These are phyloP conservation scores for Lamproptera curius DNA, from an alignment of 2,888 invertebrate genomes.

Conservation along the genomic window DNA sequence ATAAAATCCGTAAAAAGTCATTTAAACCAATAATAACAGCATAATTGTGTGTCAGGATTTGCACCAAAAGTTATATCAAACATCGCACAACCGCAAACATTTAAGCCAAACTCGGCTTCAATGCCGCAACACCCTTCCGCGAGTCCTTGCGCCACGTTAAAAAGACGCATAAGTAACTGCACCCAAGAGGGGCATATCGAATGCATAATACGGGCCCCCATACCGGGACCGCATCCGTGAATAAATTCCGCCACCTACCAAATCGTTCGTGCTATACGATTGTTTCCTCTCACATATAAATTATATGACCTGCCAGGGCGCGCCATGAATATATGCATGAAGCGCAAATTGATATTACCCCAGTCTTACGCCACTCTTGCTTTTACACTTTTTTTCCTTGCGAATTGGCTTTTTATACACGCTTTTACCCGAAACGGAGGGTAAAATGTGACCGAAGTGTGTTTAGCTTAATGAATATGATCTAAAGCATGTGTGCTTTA, in stretches of 20 bases:
- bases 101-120: too few relatives aligned
- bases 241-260: constrained; percentile 47
- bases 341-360: constrained; percentile 73
- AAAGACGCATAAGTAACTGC: constrained; percentile 67
- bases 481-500: background rate
- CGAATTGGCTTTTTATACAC: constrained; percentile 71
- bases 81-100: too few relatives aligned
- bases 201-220: constrained; percentile 58
- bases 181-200: constrained; percentile 69
- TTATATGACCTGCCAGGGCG: constrained; percentile 71
- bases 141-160: too few relatives aligned
- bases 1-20: too few relatives aligned
- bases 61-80: too few relatives aligned
- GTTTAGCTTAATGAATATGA: constrained; percentile 58
- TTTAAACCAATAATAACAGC: too few relatives aligned
- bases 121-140: too few relatives aligned
- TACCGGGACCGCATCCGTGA: constrained; percentile 31
- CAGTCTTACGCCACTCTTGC: constrained; percentile 56
- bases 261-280: constrained; percentile 71
- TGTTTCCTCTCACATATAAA: constrained; percentile 73
- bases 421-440: constrained; percentile 30
- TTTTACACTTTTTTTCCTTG: constrained; percentile 44
- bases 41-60: too few relatives aligned
- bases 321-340: constrained; percentile 74
- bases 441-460: constrained; percentile 68